Evolutionary conservation across 2,113 vertebrate species (phyloP), one percentile per base, ranked within the genome.

Genomic region (Blennius ocellaris): DNA sequence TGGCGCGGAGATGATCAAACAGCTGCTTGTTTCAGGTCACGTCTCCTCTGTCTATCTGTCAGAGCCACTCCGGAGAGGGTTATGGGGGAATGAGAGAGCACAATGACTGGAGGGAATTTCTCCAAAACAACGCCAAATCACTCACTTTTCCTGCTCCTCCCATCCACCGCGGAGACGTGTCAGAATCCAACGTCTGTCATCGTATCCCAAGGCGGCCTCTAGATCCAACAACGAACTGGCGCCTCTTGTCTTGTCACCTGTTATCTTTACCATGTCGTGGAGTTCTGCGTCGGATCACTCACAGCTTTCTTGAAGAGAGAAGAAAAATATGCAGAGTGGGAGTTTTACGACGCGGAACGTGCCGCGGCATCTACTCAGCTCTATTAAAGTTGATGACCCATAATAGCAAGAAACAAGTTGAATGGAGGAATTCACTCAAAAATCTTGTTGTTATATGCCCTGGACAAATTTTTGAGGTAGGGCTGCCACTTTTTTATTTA

Each of bases 1-100:
- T 74, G 55, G 76, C 71, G 83, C 87, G 74, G 76, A 76, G 67
- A 91, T 91, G 92, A 94, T 93, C 90, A 94, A 92, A 93, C 87
- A 74, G 82, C 67, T 44, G 62, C 84, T 92, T 89, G 91, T 92
- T 92, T 90, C 91, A 87, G 93, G 92, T 92, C 90, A 92, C 85
- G 76, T 90, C 84, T 83, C 85, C 83, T 84, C 84, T 75, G 83
- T 85, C 79, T 88, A 60, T 93, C 86, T 89, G 85, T 92, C 89
- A 89, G 11, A 88, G 78, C 45, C 67, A 61, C 79, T 90, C 87
- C 82, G 41, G 73, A 81, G 87, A 90, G 89, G 85, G 61, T 53
- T 60, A 53, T 30, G 21, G 21, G 41, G 52, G 83, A 87, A 84
- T 78, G 75, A 83, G 73, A 80, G 73, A 80, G 62, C 66, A 38